Evolutionary conservation across 1,140 invertebrate species (phyloP).

Genomic region (Aphis craccivora): DNA sequence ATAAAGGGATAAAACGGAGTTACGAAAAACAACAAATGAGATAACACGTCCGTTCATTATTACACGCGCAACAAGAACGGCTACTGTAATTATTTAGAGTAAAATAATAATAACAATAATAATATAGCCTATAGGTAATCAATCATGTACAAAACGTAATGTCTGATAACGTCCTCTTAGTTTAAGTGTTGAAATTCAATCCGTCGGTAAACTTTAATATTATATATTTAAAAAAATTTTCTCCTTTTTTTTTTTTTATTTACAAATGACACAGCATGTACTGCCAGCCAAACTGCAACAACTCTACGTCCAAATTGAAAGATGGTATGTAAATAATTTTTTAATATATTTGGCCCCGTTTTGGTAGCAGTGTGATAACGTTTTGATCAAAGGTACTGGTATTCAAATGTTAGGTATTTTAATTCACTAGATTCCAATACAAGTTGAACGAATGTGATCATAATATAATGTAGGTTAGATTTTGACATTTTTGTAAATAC

Average conservation of each 20-base stretch:
- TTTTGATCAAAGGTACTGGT: not conserved
- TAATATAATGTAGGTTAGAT: not conserved
- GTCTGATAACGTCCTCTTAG: slow-evolving; percentile 24
- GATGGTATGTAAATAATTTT: slow-evolving; percentile 44
- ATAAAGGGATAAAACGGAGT: slow-evolving; percentile 48
- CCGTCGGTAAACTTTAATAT: not conserved
- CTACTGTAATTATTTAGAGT: not conserved
- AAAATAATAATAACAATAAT: not conserved
- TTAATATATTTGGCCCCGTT: not conserved
- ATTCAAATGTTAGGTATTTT: not conserved
- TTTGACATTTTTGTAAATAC: not conserved
- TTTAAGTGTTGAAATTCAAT: slow-evolving; percentile 23
- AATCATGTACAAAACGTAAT: slow-evolving; percentile 30
- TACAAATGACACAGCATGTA: slow-evolving; percentile 56
- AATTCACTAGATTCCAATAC: not conserved
- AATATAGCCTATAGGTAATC: not conserved
- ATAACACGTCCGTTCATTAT: slow-evolving; percentile 52
- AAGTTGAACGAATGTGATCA: not conserved
- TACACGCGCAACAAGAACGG: slow-evolving; percentile 31
- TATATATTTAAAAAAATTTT: not conserved
- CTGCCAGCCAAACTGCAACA: slow-evolving; percentile 57
- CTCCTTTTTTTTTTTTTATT: not conserved
- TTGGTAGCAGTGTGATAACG: not conserved
- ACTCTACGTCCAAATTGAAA: slow-evolving; percentile 56
- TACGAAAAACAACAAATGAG: slow-evolving; percentile 54